phyloP scores from a whole-genome alignment of 2,113 vertebrate species.

The Neodontobutis hainanensis region DNA sequence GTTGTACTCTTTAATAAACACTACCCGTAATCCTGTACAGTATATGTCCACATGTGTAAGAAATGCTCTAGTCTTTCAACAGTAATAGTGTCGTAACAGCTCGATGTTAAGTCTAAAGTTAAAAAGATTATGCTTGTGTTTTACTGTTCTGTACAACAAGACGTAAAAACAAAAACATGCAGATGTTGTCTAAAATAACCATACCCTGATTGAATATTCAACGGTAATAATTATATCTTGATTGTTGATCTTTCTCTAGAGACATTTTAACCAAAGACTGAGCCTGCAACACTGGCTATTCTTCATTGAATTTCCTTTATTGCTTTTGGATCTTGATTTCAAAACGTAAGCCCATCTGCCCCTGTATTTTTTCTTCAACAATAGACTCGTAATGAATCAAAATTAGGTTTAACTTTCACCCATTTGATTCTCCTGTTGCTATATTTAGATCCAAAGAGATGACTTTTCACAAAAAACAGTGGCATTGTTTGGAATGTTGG shows the following conservation, averaged over 20 bases:
- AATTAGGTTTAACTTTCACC: constrained; percentile 8
- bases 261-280: too few relatives aligned
- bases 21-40: constrained; percentile 92
- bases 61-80: constrained; percentile 58
- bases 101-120: constrained; percentile 59
- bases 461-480: constrained; percentile 61
- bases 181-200: too few relatives aligned
- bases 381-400: too few relatives aligned
- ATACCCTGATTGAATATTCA: too few relatives aligned
- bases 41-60: constrained; percentile 58
- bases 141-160: constrained; percentile 65
- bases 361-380: too few relatives aligned
- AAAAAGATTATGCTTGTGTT: constrained; percentile 56
- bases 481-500: constrained; percentile 10
- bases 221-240: too few relatives aligned
- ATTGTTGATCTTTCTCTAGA: too few relatives aligned
- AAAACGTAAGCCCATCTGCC: too few relatives aligned
- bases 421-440: constrained; percentile 12
- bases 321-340: too few relatives aligned
- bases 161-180: constrained; percentile 14
- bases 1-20: constrained; percentile 78
- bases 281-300: too few relatives aligned
- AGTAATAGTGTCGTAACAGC: constrained; percentile 69
- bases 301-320: too few relatives aligned
- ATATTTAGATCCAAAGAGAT: constrained; percentile 37